phyloP scores from a whole-genome alignment of 1,140 invertebrate genomes.

The Charaxes varanes region DNA sequence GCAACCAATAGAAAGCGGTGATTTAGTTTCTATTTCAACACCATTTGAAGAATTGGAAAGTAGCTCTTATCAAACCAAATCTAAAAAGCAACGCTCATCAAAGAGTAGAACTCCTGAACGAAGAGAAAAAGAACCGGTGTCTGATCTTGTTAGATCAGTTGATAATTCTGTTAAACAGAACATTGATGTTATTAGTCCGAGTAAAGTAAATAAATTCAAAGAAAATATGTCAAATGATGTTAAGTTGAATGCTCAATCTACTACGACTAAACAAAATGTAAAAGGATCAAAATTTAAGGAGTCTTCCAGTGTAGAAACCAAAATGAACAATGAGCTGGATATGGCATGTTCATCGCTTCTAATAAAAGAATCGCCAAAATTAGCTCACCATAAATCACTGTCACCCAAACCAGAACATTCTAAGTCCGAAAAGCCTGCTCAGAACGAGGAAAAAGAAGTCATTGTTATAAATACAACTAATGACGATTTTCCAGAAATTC shows the following conservation, averaged over 20 bases:
- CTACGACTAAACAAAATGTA: slow-evolving; percentile 8
- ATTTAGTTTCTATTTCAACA: slow-evolving; percentile 57
- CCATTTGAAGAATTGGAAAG: slow-evolving; percentile 47
- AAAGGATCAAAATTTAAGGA: slow-evolving; percentile 3
- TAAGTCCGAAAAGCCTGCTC: slow-evolving; percentile 31
- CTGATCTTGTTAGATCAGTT: slow-evolving; percentile 17
- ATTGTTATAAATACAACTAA: slow-evolving; percentile 58
- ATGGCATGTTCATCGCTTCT: slow-evolving; percentile 16
- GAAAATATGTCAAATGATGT: too few relatives aligned
- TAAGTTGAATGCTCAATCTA: slow-evolving; percentile 1
- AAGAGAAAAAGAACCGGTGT: too few relatives aligned
- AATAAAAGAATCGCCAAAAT: slow-evolving; percentile 36
- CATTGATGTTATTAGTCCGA: too few relatives aligned
- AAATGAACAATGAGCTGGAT: too few relatives aligned
- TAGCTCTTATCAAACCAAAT: slow-evolving; percentile 34
- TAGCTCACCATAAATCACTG: slow-evolving; percentile 45
- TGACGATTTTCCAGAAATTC: slow-evolving; percentile 63
- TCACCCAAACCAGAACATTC: slow-evolving; percentile 38
- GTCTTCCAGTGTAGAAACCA: too few relatives aligned
- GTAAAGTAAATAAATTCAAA: too few relatives aligned
- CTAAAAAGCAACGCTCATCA: slow-evolving; percentile 40
- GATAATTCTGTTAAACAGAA: too few relatives aligned
- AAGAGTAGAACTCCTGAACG: slow-evolving; percentile 49
- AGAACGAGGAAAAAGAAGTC: slow-evolving; percentile 51
- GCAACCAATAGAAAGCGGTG: slow-evolving; percentile 37